Percentiles rank a stretch among this genome's conserved stretches.
Conservation (phyloP, 2,113 vertebrate species). For the Arenaria interpres region DNA sequence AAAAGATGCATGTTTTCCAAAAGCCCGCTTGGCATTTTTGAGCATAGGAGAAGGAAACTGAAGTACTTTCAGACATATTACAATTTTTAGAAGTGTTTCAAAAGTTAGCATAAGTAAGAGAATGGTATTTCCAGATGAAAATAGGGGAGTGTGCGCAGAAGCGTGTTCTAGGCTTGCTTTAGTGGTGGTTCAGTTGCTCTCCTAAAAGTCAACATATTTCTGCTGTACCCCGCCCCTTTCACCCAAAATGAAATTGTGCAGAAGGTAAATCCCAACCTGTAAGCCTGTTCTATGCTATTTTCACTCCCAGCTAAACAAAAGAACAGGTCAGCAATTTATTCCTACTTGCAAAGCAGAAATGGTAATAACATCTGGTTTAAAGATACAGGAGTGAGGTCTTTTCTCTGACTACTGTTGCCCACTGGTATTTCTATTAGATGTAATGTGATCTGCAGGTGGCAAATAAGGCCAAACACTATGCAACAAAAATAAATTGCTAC, state of each 20-base stretch:
- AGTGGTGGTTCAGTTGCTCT: background rate
- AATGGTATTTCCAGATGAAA: background rate
- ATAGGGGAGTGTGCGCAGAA: background rate
- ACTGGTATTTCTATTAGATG: background rate
- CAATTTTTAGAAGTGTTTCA: background rate
- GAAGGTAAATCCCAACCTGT: background rate
- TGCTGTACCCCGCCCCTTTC: background rate
- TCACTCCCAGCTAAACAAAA: background rate
- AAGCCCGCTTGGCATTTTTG: background rate
- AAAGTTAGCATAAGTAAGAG: background rate
- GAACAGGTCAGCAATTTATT: background rate
- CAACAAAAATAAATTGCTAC: slow-evolving; percentile 1
- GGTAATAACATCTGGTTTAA: background rate
- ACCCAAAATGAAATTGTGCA: background rate
- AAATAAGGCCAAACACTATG: background rate
- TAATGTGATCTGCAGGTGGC: slow-evolving; percentile 38
- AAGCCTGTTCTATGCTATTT: background rate
- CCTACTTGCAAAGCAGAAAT: background rate
- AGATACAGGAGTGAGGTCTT: background rate
- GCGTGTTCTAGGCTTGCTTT: fast-evolving
- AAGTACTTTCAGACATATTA: slow-evolving; percentile 9
- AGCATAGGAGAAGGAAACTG: background rate
- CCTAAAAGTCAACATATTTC: background rate
- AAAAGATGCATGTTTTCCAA: background rate
- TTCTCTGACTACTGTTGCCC: background rate